Evolutionary conservation across 1,140 invertebrate species (phyloP), one percentile per base, ranked within the genome.

Genomic region (Pissodes strobi): DNA sequence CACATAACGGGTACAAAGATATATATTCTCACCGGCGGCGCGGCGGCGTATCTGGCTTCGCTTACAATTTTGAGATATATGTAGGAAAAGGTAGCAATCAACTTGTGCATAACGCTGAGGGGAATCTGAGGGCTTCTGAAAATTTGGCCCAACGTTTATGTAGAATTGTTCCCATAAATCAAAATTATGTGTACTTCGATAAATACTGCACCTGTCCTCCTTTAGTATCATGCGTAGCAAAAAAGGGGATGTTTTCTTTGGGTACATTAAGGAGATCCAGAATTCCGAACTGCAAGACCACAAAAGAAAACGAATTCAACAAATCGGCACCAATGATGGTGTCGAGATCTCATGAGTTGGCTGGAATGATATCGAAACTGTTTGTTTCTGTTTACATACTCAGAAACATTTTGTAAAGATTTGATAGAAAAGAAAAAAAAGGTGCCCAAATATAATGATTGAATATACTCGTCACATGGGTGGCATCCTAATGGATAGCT

Each of bases 401-500:
- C 22, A 27, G 58, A 51, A 18, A 21, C 23, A 56, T 37, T 41
- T 10, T 46, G 8, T 39, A 60, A 49, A 10, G 65, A 37, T 57
- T 23, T 22, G 65, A 67, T 45, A 63, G 30, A 27, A 49, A 55
- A 25, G 2, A 63, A 18, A 63, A 66, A 37, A 39, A 48, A 45
- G 27, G 12, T 66, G 57, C 25, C 64, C 64, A 22, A 38, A 52
- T 45, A 21, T 64, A 9, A 49, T 64, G 8, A 3, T 6, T 13
- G 45, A 65, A 51, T 65, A 60, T 38, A 65, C n/a, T 38, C 37
- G 37, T 3, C 60, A 80, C 68, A 82, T 82, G 80, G 79, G 79
- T 34, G 80, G 78, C 22, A 79, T 81, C 18, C 65, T 78, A 51
- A 74, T 76, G 65, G 78, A 80, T 66, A 76, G 69, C 51, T 68